A percentile compares a stretch with the other conserved stretches of the same genome.
phyloP scores from a whole-genome alignment of 2,113 vertebrate species.

The Stigmatopora nigra region DNA sequence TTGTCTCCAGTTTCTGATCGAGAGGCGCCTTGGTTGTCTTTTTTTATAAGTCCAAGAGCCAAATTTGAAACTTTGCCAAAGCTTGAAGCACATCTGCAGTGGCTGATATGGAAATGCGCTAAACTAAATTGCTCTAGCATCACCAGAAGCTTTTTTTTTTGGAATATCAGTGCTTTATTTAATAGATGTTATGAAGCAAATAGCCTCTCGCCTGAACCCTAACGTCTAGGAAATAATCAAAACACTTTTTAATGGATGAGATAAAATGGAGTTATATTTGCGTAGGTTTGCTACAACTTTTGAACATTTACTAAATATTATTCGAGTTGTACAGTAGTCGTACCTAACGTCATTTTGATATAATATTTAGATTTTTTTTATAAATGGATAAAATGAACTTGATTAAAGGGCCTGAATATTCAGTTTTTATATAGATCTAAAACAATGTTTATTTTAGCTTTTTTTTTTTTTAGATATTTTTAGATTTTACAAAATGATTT shows the following conservation, averaged over 20 bases:
- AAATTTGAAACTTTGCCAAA: background rate
- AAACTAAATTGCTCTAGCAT: conserved; percentile 26
- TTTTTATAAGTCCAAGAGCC: conserved; percentile 7
- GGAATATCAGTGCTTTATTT: background rate
- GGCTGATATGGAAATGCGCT: conserved; percentile 17
- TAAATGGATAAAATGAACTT: too few species aligned
- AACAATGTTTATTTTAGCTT: too few species aligned
- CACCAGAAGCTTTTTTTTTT: conserved; percentile 27
- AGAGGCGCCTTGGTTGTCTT: conserved; percentile 12
- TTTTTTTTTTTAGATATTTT: too few species aligned
- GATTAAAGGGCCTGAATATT: too few species aligned
- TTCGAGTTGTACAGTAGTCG: too few species aligned
- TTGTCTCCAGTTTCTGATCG: conserved; percentile 13
- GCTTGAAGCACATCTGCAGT: conserved; percentile 23
- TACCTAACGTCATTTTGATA: too few species aligned
- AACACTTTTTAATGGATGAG: background rate
- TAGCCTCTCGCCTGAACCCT: background rate
- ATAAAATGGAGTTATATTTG: background rate
- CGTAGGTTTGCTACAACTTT: background rate
- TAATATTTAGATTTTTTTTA: too few species aligned
- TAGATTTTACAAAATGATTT: too few species aligned
- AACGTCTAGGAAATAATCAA: background rate
- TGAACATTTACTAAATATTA: too few species aligned
- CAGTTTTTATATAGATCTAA: too few species aligned
- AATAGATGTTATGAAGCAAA: conserved; percentile 3